Conservation (phyloP, 2,888 invertebrate genomes). For the Mesorhabditis spiculigera region DNA sequence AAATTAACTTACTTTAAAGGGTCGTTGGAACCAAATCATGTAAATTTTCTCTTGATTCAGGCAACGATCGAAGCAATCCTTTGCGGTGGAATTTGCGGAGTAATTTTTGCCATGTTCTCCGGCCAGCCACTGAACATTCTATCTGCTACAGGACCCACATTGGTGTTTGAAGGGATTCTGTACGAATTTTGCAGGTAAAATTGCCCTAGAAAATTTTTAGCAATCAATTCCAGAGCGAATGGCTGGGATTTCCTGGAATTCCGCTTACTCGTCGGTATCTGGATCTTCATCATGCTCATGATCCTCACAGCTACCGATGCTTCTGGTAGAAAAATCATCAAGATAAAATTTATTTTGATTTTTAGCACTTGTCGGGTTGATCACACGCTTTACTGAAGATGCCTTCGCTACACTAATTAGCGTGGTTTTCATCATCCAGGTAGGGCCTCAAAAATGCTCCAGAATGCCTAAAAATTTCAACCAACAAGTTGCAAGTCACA, state of each 20-base stretch:
- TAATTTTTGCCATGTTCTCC: constrained; percentile 60
- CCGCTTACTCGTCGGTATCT: constrained; percentile 88
- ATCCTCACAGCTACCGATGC: constrained; percentile 85
- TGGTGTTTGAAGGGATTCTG: constrained; percentile 59
- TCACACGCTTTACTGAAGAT: constrained; percentile 95
- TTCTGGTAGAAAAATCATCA: constrained; percentile 62
- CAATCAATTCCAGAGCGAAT: constrained; percentile 65
- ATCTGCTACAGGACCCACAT: constrained; percentile 56
- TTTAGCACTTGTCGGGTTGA: constrained; percentile 84
- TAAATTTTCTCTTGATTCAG: no score
- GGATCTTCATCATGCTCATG: constrained; percentile 82
- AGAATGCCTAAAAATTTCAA: no score
- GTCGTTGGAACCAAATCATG: constrained; percentile 18
- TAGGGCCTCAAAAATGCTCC: no score
- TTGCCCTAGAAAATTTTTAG: neutral
- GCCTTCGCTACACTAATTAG: constrained; percentile 95
- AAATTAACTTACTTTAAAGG: neutral
- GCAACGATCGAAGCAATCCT: constrained; percentile 47
- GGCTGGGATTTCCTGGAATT: constrained; percentile 91
- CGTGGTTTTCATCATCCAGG: constrained; percentile 93
- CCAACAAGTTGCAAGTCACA: no score
- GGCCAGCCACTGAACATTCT: constrained; percentile 55
- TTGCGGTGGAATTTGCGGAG: constrained; percentile 48
- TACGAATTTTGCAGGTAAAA: constrained; percentile 59
- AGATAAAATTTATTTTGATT: neutral